phyloP scores from a whole-genome alignment of 2,113 vertebrate genomes.

The Malurus elegans region DNA sequence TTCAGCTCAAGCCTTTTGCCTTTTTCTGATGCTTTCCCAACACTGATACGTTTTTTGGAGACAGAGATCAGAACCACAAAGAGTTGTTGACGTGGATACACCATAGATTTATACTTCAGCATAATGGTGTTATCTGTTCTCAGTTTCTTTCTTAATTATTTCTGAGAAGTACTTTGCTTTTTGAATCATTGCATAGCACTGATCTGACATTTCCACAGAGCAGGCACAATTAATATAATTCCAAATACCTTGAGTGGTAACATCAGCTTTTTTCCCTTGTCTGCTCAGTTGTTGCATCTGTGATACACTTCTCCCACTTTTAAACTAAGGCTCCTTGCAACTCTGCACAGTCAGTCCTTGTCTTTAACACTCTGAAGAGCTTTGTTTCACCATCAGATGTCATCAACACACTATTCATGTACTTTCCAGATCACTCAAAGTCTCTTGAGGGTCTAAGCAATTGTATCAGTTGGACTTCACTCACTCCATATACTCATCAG shows the following conservation, averaged over 20 bases:
- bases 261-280: neutral
- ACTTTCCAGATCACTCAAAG: neutral
- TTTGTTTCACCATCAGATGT: neutral
- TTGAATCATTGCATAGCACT: neutral
- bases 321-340: neutral
- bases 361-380: neutral
- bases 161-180: neutral
- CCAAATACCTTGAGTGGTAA: neutral
- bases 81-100: neutral
- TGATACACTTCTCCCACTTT: neutral
- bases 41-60: neutral
- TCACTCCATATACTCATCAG: neutral
- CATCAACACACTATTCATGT: neutral
- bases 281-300: neutral
- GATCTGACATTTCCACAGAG: neutral
- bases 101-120: neutral
- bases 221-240: neutral
- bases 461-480: neutral
- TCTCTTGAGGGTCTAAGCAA: neutral
- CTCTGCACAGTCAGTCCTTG: neutral
- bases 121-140: neutral
- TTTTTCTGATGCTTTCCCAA: neutral
- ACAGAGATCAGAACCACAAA: neutral
- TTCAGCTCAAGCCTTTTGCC: neutral
- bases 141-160: neutral